A percentile compares a stretch with the other conserved stretches of the same genome.
These are phyloP conservation scores for Leptogaster cylindrica DNA, from an alignment of 2,888 invertebrate species.

Conservation along the genomic window DNA sequence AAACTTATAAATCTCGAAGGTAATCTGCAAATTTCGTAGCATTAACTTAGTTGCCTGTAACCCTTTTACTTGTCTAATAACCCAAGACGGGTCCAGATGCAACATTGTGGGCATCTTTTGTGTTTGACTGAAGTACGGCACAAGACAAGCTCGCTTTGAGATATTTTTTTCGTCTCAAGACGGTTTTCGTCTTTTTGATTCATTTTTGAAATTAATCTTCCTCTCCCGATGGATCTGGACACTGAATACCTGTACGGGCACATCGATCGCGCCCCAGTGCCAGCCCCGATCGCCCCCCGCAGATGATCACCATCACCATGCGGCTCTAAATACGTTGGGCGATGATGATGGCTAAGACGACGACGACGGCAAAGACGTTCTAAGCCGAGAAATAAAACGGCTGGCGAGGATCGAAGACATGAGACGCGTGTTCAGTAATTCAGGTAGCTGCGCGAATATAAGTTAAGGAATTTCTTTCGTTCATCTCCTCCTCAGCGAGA, in stretches of 20 bases:
- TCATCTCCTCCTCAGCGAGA: slow-evolving; percentile 43
- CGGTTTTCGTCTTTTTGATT: background rate
- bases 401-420: slow-evolving; percentile 49
- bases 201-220: background rate
- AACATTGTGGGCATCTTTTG: background rate
- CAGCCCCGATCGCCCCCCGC: background rate
- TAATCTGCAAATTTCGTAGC: too few species aligned
- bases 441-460: slow-evolving; percentile 54
- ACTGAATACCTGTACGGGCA: background rate
- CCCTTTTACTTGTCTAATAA: too few species aligned
- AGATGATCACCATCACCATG: slow-evolving; percentile 1
- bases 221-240: background rate
- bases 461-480: slow-evolving; percentile 51
- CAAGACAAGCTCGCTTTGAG: background rate
- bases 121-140: background rate
- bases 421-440: slow-evolving; percentile 56
- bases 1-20: too few species aligned
- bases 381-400: slow-evolving; percentile 43
- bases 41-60: too few species aligned
- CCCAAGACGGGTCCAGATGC: too few species aligned
- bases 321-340: slow-evolving; percentile 15
- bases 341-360: slow-evolving; percentile 18
- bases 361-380: slow-evolving; percentile 20
- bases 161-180: background rate
- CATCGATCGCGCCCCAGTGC: slow-evolving; percentile 7